Conservation (phyloP, 2,888 invertebrate species). For the Leptopilina myrica region DNA sequence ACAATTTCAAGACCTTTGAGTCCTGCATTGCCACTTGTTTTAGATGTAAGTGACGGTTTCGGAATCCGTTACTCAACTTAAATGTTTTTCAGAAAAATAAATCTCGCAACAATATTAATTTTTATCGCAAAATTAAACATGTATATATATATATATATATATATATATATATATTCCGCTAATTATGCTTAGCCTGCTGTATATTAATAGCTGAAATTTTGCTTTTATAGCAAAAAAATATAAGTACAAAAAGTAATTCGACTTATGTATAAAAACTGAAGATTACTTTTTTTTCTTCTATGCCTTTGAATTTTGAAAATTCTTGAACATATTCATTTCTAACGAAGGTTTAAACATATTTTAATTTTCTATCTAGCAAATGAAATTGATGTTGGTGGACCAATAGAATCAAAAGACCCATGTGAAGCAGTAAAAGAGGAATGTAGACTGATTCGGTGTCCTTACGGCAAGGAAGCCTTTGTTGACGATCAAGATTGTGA, state of each 20-base stretch:
- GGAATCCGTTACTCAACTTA: conserved; percentile 29
- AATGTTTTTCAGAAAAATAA: neutral
- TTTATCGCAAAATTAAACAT: conserved; percentile 1
- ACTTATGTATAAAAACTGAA: neutral
- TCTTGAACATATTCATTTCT: neutral
- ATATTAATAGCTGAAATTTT: neutral
- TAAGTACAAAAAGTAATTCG: too few species aligned
- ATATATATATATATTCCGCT: neutral
- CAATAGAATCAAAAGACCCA: conserved; percentile 72
- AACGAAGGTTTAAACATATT: neutral
- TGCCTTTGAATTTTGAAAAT: neutral
- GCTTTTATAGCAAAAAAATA: too few species aligned
- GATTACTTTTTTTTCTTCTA: neutral
- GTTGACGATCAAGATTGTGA: conserved; percentile 83
- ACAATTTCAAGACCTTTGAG: conserved; percentile 88
- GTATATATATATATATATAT: neutral
- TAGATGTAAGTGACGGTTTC: conserved; percentile 69
- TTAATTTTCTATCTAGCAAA: conserved; percentile 63
- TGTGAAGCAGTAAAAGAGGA: conserved; percentile 81
- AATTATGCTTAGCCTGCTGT: neutral
- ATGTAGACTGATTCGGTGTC: conserved; percentile 83
- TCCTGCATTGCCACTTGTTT: conserved; percentile 83
- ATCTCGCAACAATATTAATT: conserved; percentile 12
- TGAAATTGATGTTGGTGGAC: conserved; percentile 74
- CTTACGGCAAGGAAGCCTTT: conserved; percentile 84